phyloP scores from a whole-genome alignment of 1,140 invertebrate species.

The Gonioctena quinquepunctata region DNA sequence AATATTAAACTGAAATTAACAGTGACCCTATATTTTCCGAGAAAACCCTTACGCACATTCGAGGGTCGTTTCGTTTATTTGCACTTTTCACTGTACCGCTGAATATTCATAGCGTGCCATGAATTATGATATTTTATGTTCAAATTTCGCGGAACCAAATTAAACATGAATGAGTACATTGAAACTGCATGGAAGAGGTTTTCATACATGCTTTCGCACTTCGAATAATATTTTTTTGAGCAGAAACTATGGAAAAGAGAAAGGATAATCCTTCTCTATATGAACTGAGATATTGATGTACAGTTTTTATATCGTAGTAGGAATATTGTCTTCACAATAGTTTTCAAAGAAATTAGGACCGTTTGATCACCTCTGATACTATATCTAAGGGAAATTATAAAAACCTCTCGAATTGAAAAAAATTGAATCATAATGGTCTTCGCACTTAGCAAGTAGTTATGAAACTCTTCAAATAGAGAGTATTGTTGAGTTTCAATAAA shows the following conservation, averaged over 20 bases:
- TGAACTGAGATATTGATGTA: no score
- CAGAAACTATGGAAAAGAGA: not conserved
- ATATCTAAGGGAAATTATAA: no score
- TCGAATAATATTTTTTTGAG: not conserved
- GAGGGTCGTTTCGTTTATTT: slow-evolving; percentile 4
- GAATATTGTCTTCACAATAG: no score
- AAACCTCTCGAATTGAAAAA: no score
- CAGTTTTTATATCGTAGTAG: no score
- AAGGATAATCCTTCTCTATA: not conserved
- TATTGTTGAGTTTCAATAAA: no score
- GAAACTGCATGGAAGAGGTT: slow-evolving; percentile 7
- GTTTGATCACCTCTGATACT: no score
- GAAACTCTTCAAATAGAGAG: no score
- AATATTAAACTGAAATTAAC: slow-evolving; percentile 25
- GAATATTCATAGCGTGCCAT: slow-evolving; percentile 13
- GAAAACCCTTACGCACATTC: slow-evolving; percentile 13
- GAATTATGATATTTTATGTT: slow-evolving; percentile 18
- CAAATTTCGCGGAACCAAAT: slow-evolving; percentile 15
- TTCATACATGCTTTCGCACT: slow-evolving; percentile 12
- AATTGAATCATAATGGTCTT: no score
- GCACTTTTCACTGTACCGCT: not conserved
- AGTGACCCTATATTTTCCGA: slow-evolving; percentile 9
- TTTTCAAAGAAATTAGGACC: no score
- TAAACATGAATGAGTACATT: slow-evolving; percentile 17
- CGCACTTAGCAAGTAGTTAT: no score